Evolutionary conservation across 2,888 invertebrate species (phyloP).

Genomic region (Dasysyrphus tricinctus): DNA sequence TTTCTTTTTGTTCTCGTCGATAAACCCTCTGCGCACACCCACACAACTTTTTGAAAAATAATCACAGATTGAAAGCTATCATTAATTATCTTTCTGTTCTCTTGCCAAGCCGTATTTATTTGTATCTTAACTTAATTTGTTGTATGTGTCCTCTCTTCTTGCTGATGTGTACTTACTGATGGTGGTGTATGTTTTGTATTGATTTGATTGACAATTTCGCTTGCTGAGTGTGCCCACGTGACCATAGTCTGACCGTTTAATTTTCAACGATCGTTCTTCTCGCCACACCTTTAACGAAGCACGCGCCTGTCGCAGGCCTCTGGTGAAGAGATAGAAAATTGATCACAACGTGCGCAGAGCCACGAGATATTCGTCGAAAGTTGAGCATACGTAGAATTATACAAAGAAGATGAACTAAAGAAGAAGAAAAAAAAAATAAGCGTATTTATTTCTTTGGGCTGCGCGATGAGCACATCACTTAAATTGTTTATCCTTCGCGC

Average conservation of each 20-base stretch:
- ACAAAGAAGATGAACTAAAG: constrained; percentile 38
- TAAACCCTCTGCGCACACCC: constrained; percentile 61
- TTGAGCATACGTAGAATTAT: not conserved
- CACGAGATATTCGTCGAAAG: constrained; percentile 62
- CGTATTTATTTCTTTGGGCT: constrained; percentile 36
- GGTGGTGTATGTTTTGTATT: constrained; percentile 53
- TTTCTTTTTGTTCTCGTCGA: not conserved
- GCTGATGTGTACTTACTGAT: constrained; percentile 16
- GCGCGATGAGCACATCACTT: constrained; percentile 69
- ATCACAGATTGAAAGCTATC: constrained; percentile 75
- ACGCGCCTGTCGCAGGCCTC: constrained; percentile 73
- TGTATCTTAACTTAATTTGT: constrained; percentile 13
- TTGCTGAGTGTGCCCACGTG: constrained; percentile 74
- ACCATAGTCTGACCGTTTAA: constrained; percentile 75
- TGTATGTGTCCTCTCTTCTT: not conserved
- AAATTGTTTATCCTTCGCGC: constrained; percentile 70
- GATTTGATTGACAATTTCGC: constrained; percentile 75
- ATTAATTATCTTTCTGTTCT: constrained; percentile 73
- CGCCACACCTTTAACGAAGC: constrained; percentile 71
- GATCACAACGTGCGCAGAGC: constrained; percentile 50
- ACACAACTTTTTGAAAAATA: constrained; percentile 63
- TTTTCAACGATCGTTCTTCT: constrained; percentile 72
- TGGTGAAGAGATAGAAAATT: constrained; percentile 62
- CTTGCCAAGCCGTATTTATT: constrained; percentile 35
- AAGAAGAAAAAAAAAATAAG: not conserved